These are phyloP conservation scores for Toxotes jaculatrix DNA, from an alignment of 2,113 vertebrate genomes.

Conservation along the genomic window DNA sequence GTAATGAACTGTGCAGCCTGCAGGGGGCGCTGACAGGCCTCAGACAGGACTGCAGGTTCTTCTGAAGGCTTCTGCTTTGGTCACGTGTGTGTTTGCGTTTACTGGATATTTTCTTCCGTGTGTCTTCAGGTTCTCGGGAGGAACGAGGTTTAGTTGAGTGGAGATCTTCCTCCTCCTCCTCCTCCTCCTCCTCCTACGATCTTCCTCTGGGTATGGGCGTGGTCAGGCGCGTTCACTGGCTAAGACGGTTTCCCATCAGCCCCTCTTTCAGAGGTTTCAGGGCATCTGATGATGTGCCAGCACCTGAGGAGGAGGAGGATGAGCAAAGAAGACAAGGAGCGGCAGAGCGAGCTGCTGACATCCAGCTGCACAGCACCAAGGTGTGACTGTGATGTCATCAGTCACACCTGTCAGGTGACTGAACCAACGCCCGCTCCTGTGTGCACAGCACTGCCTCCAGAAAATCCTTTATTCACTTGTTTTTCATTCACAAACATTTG, in stretches of 20 bases:
- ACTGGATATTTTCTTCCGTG: not conserved
- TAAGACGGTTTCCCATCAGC: slow-evolving; percentile 89
- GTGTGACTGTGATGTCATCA: slow-evolving; percentile 44
- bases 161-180: slow-evolving; percentile 82
- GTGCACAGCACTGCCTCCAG: not conserved
- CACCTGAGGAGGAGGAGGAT: not conserved
- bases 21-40: too few relatives aligned
- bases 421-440: not conserved
- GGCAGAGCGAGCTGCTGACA: not conserved
- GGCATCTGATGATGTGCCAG: accelerated
- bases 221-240: slow-evolving; percentile 81
- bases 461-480: not conserved
- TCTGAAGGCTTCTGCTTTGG: too few relatives aligned
- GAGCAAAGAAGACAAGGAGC: not conserved
- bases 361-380: slow-evolving; percentile 27
- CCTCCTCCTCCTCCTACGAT: slow-evolving; percentile 87
- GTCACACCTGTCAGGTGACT: not conserved
- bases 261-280: slow-evolving; percentile 91
- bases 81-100: not conserved
- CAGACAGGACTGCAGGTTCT: too few relatives aligned
- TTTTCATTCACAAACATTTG: too few relatives aligned
- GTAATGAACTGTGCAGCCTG: too few relatives aligned
- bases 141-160: slow-evolving; percentile 92
- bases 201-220: slow-evolving; percentile 91
- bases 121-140: slow-evolving; percentile 85